A percentile compares a stretch with the other conserved stretches of the same genome.
Evolutionary conservation across 2,888 invertebrate species (phyloP).

Genomic region (Atrina japonica): DNA sequence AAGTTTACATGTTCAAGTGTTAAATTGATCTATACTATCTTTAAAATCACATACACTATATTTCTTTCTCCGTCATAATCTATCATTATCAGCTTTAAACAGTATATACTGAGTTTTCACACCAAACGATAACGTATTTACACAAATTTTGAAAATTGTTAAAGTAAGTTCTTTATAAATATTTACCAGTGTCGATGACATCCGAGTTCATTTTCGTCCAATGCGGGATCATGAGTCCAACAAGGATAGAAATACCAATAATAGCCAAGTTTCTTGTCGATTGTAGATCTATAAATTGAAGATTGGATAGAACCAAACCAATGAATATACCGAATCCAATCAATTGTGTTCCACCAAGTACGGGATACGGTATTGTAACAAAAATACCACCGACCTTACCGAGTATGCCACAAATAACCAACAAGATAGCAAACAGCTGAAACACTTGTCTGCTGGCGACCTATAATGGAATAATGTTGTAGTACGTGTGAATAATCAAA

Average conservation of each 20-base stretch:
- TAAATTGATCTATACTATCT: too few species aligned
- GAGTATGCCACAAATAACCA: conserved; percentile 79
- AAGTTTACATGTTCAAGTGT: too few species aligned
- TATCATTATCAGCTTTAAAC: too few species aligned
- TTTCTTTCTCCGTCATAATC: too few species aligned
- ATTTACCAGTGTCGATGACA: conserved; percentile 50
- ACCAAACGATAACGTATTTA: too few species aligned
- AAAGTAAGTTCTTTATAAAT: too few species aligned
- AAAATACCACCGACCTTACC: conserved; percentile 81
- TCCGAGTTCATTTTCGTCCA: conserved; percentile 46
- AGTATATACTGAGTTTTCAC: too few species aligned
- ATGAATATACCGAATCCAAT: conserved; percentile 67
- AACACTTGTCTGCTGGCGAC: conserved; percentile 80
- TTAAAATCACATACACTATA: too few species aligned
- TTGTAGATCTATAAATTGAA: conserved; percentile 86
- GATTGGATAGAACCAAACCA: conserved; percentile 65
- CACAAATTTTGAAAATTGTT: too few species aligned
- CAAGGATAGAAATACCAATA: conserved; percentile 92
- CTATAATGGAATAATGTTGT: conserved; percentile 63
- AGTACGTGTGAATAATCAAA: neutral
- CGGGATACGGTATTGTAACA: conserved; percentile 81
- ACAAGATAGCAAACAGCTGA: conserved; percentile 76
- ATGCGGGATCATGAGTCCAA: conserved; percentile 85
- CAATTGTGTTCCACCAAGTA: conserved; percentile 78
- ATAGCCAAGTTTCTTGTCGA: conserved; percentile 92